phyloP scores from a whole-genome alignment of 2,113 vertebrate genomes.

The Phyllopteryx taeniolatus region DNA sequence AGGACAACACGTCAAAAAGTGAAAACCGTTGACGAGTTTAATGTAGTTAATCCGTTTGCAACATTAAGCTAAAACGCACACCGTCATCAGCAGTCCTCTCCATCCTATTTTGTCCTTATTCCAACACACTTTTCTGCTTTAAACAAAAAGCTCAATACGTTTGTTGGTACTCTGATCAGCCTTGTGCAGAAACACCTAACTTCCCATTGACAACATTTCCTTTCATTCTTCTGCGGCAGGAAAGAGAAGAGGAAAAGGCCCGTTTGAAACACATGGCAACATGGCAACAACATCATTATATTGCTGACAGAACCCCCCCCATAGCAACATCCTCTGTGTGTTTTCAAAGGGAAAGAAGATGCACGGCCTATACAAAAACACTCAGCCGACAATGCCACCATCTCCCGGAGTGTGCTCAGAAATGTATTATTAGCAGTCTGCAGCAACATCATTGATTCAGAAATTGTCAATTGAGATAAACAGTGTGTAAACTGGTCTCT shows the following conservation, averaged over 20 bases:
- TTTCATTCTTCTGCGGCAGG: slow-evolving; percentile 14
- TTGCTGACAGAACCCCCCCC: slow-evolving; percentile 2
- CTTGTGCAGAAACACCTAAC: background rate
- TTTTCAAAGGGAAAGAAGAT: slow-evolving; percentile 9
- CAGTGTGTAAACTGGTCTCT: background rate
- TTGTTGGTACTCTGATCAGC: background rate
- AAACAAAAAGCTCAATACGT: background rate
- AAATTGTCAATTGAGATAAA: background rate
- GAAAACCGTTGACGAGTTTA: background rate
- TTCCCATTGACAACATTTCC: slow-evolving; percentile 11
- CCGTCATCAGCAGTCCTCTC: background rate
- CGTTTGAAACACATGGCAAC: background rate
- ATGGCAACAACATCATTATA: background rate
- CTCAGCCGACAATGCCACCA: background rate
- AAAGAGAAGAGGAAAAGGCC: slow-evolving; percentile 4
- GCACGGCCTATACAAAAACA: background rate
- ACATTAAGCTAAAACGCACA: background rate
- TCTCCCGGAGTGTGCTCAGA: background rate
- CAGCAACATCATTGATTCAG: background rate
- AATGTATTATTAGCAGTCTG: background rate
- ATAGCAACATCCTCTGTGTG: slow-evolving; percentile 5
- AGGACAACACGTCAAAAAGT: background rate
- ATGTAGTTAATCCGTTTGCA: background rate
- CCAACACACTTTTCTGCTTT: background rate
- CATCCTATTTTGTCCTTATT: background rate